Evolutionary conservation across 1,140 invertebrate genomes (phyloP).

Genomic region (Pseudomyrmex sp.): DNA sequence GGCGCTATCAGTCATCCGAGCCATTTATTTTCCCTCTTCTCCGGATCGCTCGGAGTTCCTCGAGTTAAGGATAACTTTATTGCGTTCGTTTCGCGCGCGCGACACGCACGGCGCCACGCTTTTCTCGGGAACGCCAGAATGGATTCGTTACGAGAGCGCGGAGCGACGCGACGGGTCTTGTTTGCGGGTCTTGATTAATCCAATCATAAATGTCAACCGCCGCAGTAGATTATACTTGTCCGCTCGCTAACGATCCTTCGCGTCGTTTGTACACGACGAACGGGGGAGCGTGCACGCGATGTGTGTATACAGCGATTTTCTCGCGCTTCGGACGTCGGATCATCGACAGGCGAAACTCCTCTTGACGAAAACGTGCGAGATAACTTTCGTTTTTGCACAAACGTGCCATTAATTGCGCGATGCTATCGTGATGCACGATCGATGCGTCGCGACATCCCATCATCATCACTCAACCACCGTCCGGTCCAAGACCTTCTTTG

Average conservation of each 20-base stretch:
- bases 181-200: conserved; percentile 74
- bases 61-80: conserved; percentile 45
- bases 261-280: not conserved
- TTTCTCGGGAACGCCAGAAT: not conserved
- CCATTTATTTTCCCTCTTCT: conserved; percentile 35
- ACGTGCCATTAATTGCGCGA: conserved; percentile 19
- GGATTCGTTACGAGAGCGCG: conserved; percentile 18
- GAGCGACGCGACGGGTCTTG: conserved; percentile 38
- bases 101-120: too few relatives aligned
- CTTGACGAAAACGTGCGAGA: conserved; percentile 24
- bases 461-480: conserved; percentile 47
- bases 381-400: conserved; percentile 21
- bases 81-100: conserved; percentile 6
- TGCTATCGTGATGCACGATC: conserved; percentile 45
- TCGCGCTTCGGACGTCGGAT: conserved; percentile 35
- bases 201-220: conserved; percentile 70
- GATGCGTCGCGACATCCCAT: conserved; percentile 53
- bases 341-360: not conserved
- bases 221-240: conserved; percentile 30
- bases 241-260: conserved; percentile 17
- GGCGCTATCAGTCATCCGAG: conserved; percentile 55
- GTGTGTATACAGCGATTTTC: conserved; percentile 27
- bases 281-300: not conserved
- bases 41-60: conserved; percentile 26
- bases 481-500: conserved; percentile 57